Base-by-base conservation (phyloP, 1,140 invertebrate species). In the Ectropis grisescens region DNA sequence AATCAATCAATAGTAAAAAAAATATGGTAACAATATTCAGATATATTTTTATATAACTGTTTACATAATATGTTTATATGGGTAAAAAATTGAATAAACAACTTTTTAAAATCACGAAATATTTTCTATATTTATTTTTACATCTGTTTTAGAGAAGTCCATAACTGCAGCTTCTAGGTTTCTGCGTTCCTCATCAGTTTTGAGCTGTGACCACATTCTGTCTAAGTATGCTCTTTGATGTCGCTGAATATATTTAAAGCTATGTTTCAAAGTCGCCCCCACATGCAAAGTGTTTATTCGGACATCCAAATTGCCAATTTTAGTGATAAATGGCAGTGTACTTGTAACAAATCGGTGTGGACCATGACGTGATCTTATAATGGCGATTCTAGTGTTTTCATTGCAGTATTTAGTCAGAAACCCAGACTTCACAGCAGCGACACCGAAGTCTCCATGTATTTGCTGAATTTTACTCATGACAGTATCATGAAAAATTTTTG, bases 361-460 rank as follows among this genome's bases (percentile, higher is more conserved):
- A 1, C 89, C 89, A 71, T 92, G 91, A 44, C 90, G 74, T 13
- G 83, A 83, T 56, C 88, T 84, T 31, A 93, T 81, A 11, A 93
- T 83, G 0, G 88, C 89, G 50, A 93, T 88, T 82, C 85, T 87
- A 2, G 91, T 92, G 25, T 85, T 83, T 41, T 85, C 80, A 72
- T 93, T 93, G 49, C 89, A 92, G 79, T 93, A 93, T 83, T 91
- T 92, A 14, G 89, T 89, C 72, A 82, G 71, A 54, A 93, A 90
- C 13, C 90, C 91, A 34, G 85, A 79, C 72, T 84, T 87, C 16
- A 90, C 82, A 9, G 89, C 71, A 3, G 89, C 90, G 11, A 84
- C 47, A 7, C 90, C 91, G 64, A 89, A 90, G 55, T 91, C 90
- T 2, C 91, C 91, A 64, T 90, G 88, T 29, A 90, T 58, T 51